Base-by-base conservation (phyloP, 1,140 invertebrate species). In the Ericerus pela region DNA sequence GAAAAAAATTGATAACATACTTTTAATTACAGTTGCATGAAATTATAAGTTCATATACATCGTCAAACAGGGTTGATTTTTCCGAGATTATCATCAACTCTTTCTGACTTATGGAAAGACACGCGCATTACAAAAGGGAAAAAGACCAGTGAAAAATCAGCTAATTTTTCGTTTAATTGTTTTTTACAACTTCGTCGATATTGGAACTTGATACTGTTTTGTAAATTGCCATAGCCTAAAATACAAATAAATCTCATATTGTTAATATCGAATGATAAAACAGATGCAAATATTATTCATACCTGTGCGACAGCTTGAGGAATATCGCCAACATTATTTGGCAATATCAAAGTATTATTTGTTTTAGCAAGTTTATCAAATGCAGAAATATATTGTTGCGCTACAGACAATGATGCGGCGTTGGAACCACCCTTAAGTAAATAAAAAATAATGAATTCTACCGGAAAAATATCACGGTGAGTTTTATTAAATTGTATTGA, bases 281-380 rank as follows among this genome's bases (percentile, higher is more conserved):
- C 4, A 33, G 5, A 51, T 51, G 11, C 41, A 36, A 30, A 22
- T 24, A 53, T 33, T 29, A 41, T 26, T 24, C 12, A 65, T 71
- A 85, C 89, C 78, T 94, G 89, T 30, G 83, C 76, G 30, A 96
- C 89, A 65, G 92, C 74, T 61, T 74, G 77, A 11, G 84, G 77
- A 1, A 95, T 79, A 72, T 99, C 91, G 8, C 83, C 81, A 10
- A 84, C 80, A 72, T 97, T 94, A 3, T 83, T 77, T 1, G 96
- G 94, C 38, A 99, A 68, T 60, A 99, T 88, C 22, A 99, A 69
- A 0, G 95, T 99, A 69, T 98, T 99, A 62, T 83, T 89, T 29
- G 82, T 83, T 69, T 91, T 87, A 0, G 95, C 95, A 53, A 99
- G 68, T 64, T 95, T 85, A 64, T 88, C 77, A 70, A 98, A 98